Evolutionary conservation across 2,113 vertebrate genomes (phyloP).

Genomic region (Plestiodon gilberti): DNA sequence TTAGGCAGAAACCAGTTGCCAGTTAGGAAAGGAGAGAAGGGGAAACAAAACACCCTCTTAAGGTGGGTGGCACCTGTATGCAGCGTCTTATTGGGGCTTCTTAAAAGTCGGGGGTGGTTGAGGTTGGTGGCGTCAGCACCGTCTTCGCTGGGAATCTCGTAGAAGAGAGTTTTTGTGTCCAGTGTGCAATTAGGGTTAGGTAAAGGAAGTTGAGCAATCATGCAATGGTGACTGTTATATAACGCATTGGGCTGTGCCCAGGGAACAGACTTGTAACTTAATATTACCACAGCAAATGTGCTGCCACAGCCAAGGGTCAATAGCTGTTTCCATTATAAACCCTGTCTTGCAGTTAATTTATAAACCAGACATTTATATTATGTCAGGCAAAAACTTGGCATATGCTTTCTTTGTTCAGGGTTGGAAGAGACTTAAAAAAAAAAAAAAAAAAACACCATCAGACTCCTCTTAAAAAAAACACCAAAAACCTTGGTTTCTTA

Average conservation of each 20-base stretch:
- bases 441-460: background rate
- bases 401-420: slow-evolving; percentile 17
- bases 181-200: slow-evolving; percentile 72
- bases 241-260: slow-evolving; percentile 58
- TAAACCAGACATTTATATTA: slow-evolving; percentile 66
- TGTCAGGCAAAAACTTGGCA: slow-evolving; percentile 57
- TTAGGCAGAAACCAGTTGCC: slow-evolving; percentile 65
- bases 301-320: slow-evolving; percentile 68
- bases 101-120: slow-evolving; percentile 57
- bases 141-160: slow-evolving; percentile 51
- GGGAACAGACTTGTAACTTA: slow-evolving; percentile 66
- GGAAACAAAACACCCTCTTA: slow-evolving; percentile 71
- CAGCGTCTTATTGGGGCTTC: slow-evolving; percentile 53
- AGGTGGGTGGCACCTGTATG: slow-evolving; percentile 56
- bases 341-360: slow-evolving; percentile 67
- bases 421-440: background rate
- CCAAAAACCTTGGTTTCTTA: background rate
- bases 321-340: slow-evolving; percentile 67
- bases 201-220: slow-evolving; percentile 70
- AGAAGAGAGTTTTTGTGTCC: slow-evolving; percentile 61
- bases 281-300: slow-evolving; percentile 56
- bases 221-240: slow-evolving; percentile 69
- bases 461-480: background rate
- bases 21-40: slow-evolving; percentile 58
- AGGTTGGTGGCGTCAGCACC: slow-evolving; percentile 55